These are phyloP conservation scores for Hydropsyche betteni DNA, from an alignment of 2,888 invertebrate genomes.

Conservation along the genomic window DNA sequence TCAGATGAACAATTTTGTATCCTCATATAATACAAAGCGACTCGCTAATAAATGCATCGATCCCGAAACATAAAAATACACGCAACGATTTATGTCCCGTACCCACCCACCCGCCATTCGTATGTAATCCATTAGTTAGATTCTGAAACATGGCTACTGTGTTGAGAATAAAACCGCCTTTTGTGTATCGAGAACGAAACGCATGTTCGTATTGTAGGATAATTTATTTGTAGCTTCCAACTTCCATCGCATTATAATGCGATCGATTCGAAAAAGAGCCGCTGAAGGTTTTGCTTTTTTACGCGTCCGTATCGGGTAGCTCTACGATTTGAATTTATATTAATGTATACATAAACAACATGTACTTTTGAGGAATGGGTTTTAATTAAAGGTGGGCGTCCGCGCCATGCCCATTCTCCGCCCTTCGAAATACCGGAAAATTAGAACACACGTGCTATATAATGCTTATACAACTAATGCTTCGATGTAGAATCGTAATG, in stretches of 20 bases:
- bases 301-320: not conserved
- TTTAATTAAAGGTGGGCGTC: constrained; percentile 46
- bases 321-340: constrained; percentile 27
- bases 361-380: constrained; percentile 39
- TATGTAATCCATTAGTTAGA: constrained; percentile 41
- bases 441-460: constrained; percentile 29
- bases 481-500: too few relatives aligned
- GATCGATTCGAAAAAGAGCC: too few relatives aligned
- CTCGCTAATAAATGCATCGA: constrained; percentile 44
- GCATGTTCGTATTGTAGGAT: too few relatives aligned
- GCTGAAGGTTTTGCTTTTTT: not conserved
- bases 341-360: constrained; percentile 29
- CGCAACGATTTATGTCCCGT: constrained; percentile 32
- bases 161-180: not conserved
- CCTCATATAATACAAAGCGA: not conserved
- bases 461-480: not conserved
- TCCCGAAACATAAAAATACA: constrained; percentile 7
- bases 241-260: not conserved
- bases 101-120: constrained; percentile 31
- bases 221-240: not conserved
- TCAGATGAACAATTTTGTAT: constrained; percentile 42
- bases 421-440: constrained; percentile 34
- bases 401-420: constrained; percentile 35
- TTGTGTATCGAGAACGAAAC: too few relatives aligned
- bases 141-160: constrained; percentile 42